Conservation (phyloP, 2,797 vertebrate species). For the Hoplostethus mediterraneus region DNA sequence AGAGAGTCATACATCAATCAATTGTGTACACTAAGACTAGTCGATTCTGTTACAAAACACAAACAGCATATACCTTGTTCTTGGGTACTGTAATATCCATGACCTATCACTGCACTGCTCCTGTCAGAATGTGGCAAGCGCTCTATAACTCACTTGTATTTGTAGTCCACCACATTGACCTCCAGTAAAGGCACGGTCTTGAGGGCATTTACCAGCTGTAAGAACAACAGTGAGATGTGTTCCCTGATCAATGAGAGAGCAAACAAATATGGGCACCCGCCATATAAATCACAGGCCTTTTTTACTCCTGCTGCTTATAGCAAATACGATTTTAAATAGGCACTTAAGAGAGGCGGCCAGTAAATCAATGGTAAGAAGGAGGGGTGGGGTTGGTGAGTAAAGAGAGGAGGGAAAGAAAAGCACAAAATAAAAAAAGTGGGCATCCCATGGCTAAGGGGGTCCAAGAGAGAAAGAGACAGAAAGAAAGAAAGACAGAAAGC, state of each 20-base stretch:
- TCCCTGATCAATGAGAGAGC: slow-evolving; percentile 73
- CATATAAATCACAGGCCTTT: slow-evolving; percentile 72
- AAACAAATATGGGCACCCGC: slow-evolving; percentile 64
- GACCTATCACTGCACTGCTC: slow-evolving; percentile 8
- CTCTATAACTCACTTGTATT: slow-evolving; percentile 91
- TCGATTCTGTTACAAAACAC: not conserved
- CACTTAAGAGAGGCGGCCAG: slow-evolving; percentile 72
- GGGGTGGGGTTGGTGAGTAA: slow-evolving; percentile 23
- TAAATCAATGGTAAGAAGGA: slow-evolving; percentile 76
- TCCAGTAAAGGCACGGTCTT: slow-evolving; percentile 92
- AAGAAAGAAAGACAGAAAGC: slow-evolving; percentile 8
- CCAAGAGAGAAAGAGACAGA: slow-evolving; percentile 21
- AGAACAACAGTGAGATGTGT: slow-evolving; percentile 54
- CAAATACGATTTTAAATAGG: slow-evolving; percentile 80
- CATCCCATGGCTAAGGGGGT: not conserved
- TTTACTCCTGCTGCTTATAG: slow-evolving; percentile 66
- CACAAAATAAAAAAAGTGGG: not conserved
- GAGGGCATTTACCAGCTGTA: slow-evolving; percentile 92
- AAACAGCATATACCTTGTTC: slow-evolving; percentile 19
- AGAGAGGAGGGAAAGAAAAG: slow-evolving; percentile 4
- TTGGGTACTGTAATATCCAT: not conserved
- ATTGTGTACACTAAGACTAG: not conserved
- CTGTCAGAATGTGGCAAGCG: slow-evolving; percentile 14
- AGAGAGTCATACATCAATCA: slow-evolving; percentile 35
- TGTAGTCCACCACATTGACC: slow-evolving; percentile 96